A percentile compares a stretch with the other conserved stretches of the same genome.
These are phyloP conservation scores for Cacoxenus indagator DNA, from an alignment of 2,888 invertebrate species.

Conservation along the genomic window DNA sequence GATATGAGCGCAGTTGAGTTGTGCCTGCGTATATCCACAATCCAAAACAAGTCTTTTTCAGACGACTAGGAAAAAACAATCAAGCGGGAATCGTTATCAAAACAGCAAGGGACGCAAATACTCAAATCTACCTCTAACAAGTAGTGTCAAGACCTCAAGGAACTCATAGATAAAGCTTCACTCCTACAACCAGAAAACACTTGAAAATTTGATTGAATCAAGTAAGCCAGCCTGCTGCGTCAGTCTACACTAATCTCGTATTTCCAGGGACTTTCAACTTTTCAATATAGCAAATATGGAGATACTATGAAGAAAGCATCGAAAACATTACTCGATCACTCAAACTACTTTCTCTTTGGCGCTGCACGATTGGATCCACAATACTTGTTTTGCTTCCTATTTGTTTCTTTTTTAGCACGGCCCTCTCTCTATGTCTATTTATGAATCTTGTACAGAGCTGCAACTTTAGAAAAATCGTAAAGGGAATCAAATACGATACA, in stretches of 20 bases:
- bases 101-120: too few relatives aligned
- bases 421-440: slow-evolving; percentile 24
- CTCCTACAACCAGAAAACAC: too few relatives aligned
- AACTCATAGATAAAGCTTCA: too few relatives aligned
- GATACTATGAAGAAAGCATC: neutral
- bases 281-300: slow-evolving; percentile 16
- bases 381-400: slow-evolving; percentile 10
- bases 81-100: too few relatives aligned
- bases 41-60: too few relatives aligned
- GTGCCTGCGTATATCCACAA: slow-evolving; percentile 4
- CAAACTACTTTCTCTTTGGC: neutral
- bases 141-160: too few relatives aligned
- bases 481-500: slow-evolving; percentile 64
- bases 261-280: neutral
- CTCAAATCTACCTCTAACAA: too few relatives aligned
- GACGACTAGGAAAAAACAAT: neutral
- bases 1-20: slow-evolving; percentile 11
- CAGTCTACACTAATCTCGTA: slow-evolving; percentile 14
- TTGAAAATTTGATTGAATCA: too few relatives aligned
- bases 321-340: neutral
- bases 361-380: slow-evolving; percentile 16
- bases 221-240: neutral
- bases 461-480: slow-evolving; percentile 53
- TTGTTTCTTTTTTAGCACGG: slow-evolving; percentile 24
- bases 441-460: neutral